Percentiles rank a stretch among this genome's conserved stretches.
Evolutionary conservation across 2,797 vertebrate species (phyloP).

Genomic region (Bryconaethiops microstoma): DNA sequence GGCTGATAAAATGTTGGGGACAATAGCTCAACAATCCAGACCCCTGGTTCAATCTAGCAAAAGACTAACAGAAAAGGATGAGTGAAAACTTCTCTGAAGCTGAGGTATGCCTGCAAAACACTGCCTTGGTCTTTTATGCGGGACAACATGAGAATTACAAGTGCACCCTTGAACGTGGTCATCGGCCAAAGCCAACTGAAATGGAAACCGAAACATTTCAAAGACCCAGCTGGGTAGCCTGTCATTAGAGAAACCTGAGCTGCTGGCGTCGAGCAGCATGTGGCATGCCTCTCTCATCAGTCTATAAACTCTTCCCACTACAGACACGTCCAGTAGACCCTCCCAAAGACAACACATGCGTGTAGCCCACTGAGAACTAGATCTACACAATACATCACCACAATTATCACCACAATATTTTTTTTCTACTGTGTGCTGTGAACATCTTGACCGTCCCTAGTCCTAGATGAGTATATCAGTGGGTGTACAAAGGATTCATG

Average conservation of each 20-base stretch:
- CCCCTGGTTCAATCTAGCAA: neutral
- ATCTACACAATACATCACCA: neutral
- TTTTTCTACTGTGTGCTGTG: no score
- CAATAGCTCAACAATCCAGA: no score
- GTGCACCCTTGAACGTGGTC: slow-evolving; percentile 17
- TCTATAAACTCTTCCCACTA: slow-evolving; percentile 47
- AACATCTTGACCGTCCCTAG: no score
- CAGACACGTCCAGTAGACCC: slow-evolving; percentile 42
- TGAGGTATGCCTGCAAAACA: neutral
- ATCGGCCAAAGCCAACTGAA: slow-evolving; percentile 29
- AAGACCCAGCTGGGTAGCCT: slow-evolving; percentile 42
- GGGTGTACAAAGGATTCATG: no score
- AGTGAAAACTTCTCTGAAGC: no score
- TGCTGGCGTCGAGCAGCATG: slow-evolving; percentile 40
- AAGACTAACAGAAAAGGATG: slow-evolving; percentile 22
- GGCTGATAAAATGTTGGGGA: no score
- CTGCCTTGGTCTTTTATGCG: slow-evolving; percentile 14
- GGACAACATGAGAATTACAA: slow-evolving; percentile 21
- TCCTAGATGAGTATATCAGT: no score
- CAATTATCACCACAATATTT: no score
- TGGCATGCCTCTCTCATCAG: slow-evolving; percentile 27
- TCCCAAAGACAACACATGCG: slow-evolving; percentile 26
- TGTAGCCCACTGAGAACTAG: slow-evolving; percentile 6
- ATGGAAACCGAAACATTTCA: slow-evolving; percentile 24
- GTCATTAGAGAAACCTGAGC: slow-evolving; percentile 52